phyloP scores from a whole-genome alignment of 1,140 invertebrate species.

The Ctenoplectra terminalis region DNA sequence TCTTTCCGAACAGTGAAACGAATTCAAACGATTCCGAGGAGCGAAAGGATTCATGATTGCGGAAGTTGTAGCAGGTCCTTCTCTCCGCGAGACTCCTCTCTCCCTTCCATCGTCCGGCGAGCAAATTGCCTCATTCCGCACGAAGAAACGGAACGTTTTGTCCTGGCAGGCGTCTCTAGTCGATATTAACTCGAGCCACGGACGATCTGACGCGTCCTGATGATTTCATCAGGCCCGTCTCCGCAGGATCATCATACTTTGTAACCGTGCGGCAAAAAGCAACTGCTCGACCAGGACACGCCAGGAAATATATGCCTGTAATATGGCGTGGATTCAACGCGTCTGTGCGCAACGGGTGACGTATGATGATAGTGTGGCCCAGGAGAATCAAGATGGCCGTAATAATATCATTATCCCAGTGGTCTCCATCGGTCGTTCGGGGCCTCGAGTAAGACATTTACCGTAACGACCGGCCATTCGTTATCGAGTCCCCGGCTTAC shows the following conservation, averaged over 20 bases:
- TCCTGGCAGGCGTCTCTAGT: slow-evolving; percentile 57
- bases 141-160: slow-evolving; percentile 60
- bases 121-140: slow-evolving; percentile 66
- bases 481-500: slow-evolving; percentile 61
- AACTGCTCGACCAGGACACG: slow-evolving; percentile 65
- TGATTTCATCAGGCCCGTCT: slow-evolving; percentile 75
- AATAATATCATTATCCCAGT: slow-evolving; percentile 79
- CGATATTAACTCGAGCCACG: slow-evolving; percentile 66
- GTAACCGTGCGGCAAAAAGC: slow-evolving; percentile 75
- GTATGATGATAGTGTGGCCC: slow-evolving; percentile 77
- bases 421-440: slow-evolving; percentile 65
- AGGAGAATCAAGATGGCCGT: slow-evolving; percentile 78
- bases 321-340: slow-evolving; percentile 72
- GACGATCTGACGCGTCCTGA: slow-evolving; percentile 74
- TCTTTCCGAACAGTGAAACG: slow-evolving; percentile 59
- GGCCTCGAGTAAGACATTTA: slow-evolving; percentile 74
- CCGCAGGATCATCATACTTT: slow-evolving; percentile 78
- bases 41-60: slow-evolving; percentile 30
- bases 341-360: slow-evolving; percentile 72
- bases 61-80: slow-evolving; percentile 26
- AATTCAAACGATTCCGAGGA: not conserved
- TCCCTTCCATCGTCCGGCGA: not conserved
- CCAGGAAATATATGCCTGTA: slow-evolving; percentile 70
- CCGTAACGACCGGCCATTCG: slow-evolving; percentile 72
- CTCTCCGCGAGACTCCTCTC: slow-evolving; percentile 9